These are phyloP conservation scores for Argya squamiceps DNA, from an alignment of 2,797 vertebrate species.

Conservation along the genomic window DNA sequence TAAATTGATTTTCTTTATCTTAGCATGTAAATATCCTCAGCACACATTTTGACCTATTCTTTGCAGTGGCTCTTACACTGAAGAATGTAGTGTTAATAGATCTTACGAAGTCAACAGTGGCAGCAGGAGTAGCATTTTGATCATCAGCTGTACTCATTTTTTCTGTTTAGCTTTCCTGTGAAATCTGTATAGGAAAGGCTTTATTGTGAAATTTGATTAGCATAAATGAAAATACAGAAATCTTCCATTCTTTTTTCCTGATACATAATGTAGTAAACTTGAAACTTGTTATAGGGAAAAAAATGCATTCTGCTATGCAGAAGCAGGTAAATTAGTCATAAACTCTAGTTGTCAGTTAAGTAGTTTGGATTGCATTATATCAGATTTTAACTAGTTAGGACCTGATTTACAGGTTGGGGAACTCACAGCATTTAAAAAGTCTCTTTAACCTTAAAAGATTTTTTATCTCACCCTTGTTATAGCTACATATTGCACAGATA, in stretches of 20 bases:
- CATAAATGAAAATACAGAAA: not conserved
- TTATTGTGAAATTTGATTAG: not conserved
- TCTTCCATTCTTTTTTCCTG: not conserved
- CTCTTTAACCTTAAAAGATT: not conserved
- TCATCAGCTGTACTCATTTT: not conserved
- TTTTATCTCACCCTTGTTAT: not conserved
- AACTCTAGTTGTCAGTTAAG: not conserved
- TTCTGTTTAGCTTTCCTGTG: not conserved
- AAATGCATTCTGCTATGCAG: not conserved
- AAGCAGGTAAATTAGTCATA: not conserved
- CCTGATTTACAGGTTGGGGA: not conserved
- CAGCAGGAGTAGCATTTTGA: not conserved
- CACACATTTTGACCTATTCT: not conserved
- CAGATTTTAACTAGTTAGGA: not conserved
- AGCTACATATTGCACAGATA: not conserved
- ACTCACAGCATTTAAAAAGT: not conserved
- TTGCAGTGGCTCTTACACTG: not conserved
- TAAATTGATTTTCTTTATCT: slow-evolving; percentile 20
- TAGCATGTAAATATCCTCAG: not conserved
- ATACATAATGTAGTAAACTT: not conserved
- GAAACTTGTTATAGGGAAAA: not conserved
- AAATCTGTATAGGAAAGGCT: not conserved
- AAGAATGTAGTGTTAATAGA: slow-evolving; percentile 4
- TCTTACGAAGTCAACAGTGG: not conserved
- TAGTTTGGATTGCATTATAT: not conserved